Conservation (phyloP, 2,888 invertebrate genomes). For the Blera fallax region DNA sequence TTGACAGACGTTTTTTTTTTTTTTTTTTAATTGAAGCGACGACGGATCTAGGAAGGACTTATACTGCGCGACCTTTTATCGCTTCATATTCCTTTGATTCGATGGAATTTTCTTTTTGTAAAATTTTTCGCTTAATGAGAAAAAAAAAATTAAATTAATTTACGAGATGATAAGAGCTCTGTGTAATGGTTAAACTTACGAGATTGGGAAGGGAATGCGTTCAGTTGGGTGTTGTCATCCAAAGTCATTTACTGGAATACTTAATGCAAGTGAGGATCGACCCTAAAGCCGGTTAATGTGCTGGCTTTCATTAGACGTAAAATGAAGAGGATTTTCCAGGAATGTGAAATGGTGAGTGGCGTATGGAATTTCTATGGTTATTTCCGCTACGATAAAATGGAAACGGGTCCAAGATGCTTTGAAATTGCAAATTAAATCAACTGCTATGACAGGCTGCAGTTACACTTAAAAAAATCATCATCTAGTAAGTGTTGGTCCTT, state of each 20-base stretch:
- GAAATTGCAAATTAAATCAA: too few relatives aligned
- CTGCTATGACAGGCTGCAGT: too few relatives aligned
- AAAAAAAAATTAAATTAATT: constrained; percentile 48
- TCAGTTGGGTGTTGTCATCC: background rate
- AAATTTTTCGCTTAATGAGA: constrained; percentile 24
- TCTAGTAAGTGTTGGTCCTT: too few relatives aligned
- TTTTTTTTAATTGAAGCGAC: constrained; percentile 25
- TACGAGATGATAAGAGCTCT: background rate
- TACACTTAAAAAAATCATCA: too few relatives aligned
- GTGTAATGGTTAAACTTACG: background rate
- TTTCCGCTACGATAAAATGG: too few relatives aligned
- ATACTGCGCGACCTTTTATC: constrained; percentile 11
- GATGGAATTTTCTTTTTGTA: background rate
- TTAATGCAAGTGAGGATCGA: background rate
- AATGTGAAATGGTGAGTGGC: background rate
- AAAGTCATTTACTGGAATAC: background rate
- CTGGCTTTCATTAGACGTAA: background rate
- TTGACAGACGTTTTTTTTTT: constrained; percentile 38
- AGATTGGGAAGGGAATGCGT: background rate
- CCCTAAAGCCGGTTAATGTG: background rate
- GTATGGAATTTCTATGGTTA: background rate
- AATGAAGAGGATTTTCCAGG: background rate
- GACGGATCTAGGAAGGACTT: constrained; percentile 1
- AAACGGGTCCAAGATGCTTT: too few relatives aligned
- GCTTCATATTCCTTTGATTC: constrained; percentile 27